Conservation (phyloP, 2,113 vertebrate genomes). For the Cynoglossus semilaevis region DNA sequence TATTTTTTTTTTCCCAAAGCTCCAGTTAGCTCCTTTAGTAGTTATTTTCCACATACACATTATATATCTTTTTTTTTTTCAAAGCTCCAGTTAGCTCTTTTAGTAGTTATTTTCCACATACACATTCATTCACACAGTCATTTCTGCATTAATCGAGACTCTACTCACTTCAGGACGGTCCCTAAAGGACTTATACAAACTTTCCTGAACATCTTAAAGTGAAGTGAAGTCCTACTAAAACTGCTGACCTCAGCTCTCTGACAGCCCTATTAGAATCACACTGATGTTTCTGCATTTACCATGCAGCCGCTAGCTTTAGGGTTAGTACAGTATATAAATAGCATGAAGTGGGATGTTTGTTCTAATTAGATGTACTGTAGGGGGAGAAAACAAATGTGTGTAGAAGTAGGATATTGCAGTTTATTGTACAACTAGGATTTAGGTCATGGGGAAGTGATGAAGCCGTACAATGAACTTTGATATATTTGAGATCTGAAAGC, state of each 20-base stretch:
- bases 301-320: constrained; percentile 54
- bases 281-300: constrained; percentile 61
- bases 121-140: too few species aligned
- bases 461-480: constrained; percentile 50
- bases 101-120: too few species aligned
- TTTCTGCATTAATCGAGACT: too few species aligned
- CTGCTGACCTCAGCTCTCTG: constrained; percentile 71
- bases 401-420: constrained; percentile 51
- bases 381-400: constrained; percentile 58
- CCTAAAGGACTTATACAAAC: constrained; percentile 35
- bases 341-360: constrained; percentile 59
- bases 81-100: too few species aligned
- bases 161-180: constrained; percentile 51
- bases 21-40: too few species aligned
- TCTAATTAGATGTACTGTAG: constrained; percentile 67
- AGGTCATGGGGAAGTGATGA: constrained; percentile 54
- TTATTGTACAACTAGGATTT: constrained; percentile 63
- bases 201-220: constrained; percentile 45
- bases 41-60: too few species aligned
- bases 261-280: constrained; percentile 61
- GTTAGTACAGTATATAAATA: constrained; percentile 60
- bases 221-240: constrained; percentile 46
- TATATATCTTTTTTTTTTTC: too few species aligned
- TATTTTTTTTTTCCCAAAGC: too few species aligned
- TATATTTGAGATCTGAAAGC: too few species aligned